phyloP scores from a whole-genome alignment of 64 coral and sea anemone genomes.

The Porites australiensis region DNA sequence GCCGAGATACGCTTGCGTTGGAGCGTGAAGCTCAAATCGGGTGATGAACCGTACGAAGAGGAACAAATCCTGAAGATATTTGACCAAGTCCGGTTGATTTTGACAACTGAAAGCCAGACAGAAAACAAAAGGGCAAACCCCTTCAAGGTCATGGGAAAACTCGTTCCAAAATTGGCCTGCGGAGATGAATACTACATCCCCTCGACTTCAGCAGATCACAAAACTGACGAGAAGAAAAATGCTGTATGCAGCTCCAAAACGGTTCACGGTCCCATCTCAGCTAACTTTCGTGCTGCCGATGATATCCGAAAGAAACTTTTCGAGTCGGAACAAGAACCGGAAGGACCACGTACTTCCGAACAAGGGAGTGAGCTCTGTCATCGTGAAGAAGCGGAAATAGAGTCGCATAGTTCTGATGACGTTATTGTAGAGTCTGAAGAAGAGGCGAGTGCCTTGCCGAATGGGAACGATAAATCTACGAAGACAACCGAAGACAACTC shows the following conservation, averaged over 20 bases:
- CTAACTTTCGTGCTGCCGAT: not conserved
- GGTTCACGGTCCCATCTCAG: not conserved
- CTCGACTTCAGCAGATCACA: not conserved
- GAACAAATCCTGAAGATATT: constrained; percentile 69
- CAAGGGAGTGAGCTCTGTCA: not conserved
- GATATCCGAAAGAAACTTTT: constrained; percentile 63
- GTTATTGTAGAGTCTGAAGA: constrained; percentile 61
- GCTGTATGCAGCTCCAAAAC: not conserved
- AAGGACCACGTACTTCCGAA: not conserved
- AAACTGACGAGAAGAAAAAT: not conserved
- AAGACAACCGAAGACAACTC: not conserved
- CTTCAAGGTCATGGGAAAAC: constrained; percentile 80
- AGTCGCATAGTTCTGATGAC: constrained; percentile 3
- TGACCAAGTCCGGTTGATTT: constrained; percentile 62
- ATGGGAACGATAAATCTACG: not conserved
- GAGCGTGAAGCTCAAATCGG: constrained; percentile 31
- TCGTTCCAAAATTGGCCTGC: constrained; percentile 39
- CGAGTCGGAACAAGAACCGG: constrained; percentile 23
- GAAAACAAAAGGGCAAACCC: constrained; percentile 62
- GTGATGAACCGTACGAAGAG: constrained; percentile 22
- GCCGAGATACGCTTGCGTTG: constrained; percentile 72
- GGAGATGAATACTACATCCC: not conserved
- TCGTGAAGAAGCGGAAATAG: not conserved
- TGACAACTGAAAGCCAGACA: constrained; percentile 83
- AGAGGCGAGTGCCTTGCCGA: not conserved